A percentile compares a stretch with the other conserved stretches of the same genome.
Evolutionary conservation across 2,113 vertebrate species (phyloP).

Genomic region (Colossoma macropomum): DNA sequence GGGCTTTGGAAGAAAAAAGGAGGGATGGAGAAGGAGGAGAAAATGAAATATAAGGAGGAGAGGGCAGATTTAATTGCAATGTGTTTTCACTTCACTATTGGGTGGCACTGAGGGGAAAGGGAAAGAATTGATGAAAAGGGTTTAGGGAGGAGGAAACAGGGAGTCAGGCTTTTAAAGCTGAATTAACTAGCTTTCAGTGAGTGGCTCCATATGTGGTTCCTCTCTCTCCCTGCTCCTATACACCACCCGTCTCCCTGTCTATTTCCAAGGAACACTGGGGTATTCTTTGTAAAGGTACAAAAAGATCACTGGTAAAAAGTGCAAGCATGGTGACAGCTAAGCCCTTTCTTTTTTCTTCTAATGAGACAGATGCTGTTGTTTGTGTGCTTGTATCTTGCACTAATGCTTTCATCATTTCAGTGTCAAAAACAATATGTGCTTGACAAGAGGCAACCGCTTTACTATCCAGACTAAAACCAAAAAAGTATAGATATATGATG

Average conservation of each 20-base stretch:
- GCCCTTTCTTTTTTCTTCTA: not conserved
- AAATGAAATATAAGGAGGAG: slow-evolving; percentile 57
- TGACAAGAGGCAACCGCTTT: not conserved
- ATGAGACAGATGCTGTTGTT: not conserved
- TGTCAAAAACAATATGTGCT: slow-evolving; percentile 2
- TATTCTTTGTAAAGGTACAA: not conserved
- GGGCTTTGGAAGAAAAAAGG: slow-evolving; percentile 13
- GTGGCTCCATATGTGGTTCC: slow-evolving; percentile 43
- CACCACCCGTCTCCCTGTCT: not conserved
- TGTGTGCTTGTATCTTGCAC: not conserved
- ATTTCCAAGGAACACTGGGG: not conserved
- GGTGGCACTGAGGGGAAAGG: slow-evolving; percentile 51
- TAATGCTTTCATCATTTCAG: not conserved
- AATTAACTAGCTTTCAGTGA: slow-evolving; percentile 44
- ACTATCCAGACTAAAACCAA: not conserved
- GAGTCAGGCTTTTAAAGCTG: slow-evolving; percentile 31
- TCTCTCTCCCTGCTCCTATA: not conserved
- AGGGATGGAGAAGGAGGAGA: slow-evolving; percentile 38
- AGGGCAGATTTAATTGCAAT: slow-evolving; percentile 63
- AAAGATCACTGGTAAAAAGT: not conserved
- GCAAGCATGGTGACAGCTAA: not conserved
- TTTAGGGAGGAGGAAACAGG: slow-evolving; percentile 28
- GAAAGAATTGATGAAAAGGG: slow-evolving; percentile 41
- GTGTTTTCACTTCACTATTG: slow-evolving; percentile 61
- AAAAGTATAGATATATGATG: no score